phyloP scores from a whole-genome alignment of 2,888 invertebrate species.

The Cephus pygmeus region DNA sequence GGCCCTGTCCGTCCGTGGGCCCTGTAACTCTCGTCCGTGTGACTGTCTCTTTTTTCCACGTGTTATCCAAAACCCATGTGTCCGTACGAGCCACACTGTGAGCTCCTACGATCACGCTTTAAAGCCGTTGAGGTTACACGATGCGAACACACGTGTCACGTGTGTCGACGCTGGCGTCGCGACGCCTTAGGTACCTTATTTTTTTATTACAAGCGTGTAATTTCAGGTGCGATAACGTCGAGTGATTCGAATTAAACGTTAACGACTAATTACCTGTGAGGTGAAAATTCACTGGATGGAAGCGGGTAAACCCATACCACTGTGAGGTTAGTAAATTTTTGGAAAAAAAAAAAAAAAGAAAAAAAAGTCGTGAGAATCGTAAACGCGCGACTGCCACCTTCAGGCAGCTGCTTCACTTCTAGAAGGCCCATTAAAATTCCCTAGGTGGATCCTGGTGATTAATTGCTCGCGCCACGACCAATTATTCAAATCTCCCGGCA shows the following conservation, averaged over 20 bases:
- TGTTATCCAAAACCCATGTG: not conserved
- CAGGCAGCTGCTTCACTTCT: slow-evolving; percentile 2
- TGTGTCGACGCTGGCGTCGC: slow-evolving; percentile 18
- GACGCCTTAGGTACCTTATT: slow-evolving; percentile 31
- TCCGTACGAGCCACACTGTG: not conserved
- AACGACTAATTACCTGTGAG: slow-evolving; percentile 26
- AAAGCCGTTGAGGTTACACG: slow-evolving; percentile 7
- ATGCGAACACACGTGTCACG: slow-evolving; percentile 20
- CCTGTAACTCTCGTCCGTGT: not conserved
- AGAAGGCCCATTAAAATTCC: slow-evolving; percentile 37
- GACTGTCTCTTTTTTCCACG: not conserved
- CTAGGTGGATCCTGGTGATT: slow-evolving; percentile 49
- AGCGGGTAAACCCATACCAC: not conserved
- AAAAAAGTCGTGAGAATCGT: not conserved
- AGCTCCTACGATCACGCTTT: not conserved
- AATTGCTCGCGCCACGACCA: slow-evolving; percentile 51
- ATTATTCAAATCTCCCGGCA: slow-evolving; percentile 39
- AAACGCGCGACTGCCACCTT: not conserved
- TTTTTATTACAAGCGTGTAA: slow-evolving; percentile 41
- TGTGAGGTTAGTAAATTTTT: not conserved
- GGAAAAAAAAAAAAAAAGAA: no score
- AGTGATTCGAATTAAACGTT: slow-evolving; percentile 33
- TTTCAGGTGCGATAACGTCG: slow-evolving; percentile 42
- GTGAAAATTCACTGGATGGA: not conserved
- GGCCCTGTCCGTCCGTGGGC: not conserved